Evolutionary conservation across 2,797 vertebrate genomes (phyloP).

Genomic region (Lepus townsendii): DNA sequence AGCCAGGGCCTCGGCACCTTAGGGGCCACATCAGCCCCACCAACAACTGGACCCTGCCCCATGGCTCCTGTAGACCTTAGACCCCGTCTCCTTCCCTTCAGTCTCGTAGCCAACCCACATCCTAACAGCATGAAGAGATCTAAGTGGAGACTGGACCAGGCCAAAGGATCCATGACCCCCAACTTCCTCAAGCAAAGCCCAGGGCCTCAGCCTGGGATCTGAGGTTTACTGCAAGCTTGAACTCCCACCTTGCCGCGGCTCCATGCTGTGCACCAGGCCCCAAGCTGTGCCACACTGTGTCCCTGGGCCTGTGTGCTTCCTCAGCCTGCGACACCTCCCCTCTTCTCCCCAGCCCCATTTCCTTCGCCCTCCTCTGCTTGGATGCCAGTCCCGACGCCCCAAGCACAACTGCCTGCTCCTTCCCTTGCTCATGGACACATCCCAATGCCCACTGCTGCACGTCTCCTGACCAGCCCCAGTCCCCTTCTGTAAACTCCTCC

Average conservation of each 20-base stretch:
- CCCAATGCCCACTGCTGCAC: neutral
- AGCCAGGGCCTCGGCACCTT: neutral
- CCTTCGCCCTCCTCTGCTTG: neutral
- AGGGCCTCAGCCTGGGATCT: neutral
- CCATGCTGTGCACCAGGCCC: neutral
- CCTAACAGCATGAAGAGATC: neutral
- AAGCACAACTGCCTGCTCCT: neutral
- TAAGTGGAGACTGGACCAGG: neutral
- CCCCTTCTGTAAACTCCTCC: neutral
- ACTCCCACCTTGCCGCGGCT: neutral
- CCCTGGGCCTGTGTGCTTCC: neutral
- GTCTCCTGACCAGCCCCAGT: neutral
- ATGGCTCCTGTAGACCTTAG: neutral
- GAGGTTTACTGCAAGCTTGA: neutral
- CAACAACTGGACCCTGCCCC: neutral
- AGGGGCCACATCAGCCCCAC: fast-evolving
- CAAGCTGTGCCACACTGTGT: fast-evolving
- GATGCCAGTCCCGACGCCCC: neutral
- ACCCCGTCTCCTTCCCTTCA: neutral
- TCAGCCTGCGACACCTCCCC: neutral
- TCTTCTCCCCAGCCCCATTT: neutral
- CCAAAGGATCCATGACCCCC: neutral
- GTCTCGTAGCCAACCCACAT: neutral
- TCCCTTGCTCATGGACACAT: neutral
- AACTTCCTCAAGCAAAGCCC: neutral